These are phyloP conservation scores for Dicerorhinus sumatrensis DNA, from an alignment of 2,113 vertebrate genomes.

Conservation along the genomic window DNA sequence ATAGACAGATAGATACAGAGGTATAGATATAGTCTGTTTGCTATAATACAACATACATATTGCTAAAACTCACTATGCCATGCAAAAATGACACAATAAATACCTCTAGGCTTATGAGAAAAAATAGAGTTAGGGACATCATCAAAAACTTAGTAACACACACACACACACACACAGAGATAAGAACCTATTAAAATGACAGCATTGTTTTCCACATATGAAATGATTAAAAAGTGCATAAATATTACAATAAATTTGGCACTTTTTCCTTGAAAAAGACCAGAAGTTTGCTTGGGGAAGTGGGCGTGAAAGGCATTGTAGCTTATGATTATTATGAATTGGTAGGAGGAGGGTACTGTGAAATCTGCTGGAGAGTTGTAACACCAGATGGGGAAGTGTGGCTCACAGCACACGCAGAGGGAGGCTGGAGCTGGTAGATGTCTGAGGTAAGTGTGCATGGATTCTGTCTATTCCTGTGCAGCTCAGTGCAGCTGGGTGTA, in stretches of 20 bases:
- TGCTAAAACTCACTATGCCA: neutral
- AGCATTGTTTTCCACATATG: neutral
- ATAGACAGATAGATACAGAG: neutral
- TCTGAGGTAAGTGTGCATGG: neutral
- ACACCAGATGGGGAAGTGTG: neutral
- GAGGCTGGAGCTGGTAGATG: no score
- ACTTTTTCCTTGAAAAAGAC: neutral
- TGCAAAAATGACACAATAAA: neutral
- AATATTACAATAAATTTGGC: neutral
- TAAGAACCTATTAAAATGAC: neutral
- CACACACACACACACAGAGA: neutral
- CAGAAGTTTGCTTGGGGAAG: neutral
- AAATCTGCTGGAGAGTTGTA: neutral
- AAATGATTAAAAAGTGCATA: neutral
- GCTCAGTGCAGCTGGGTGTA: neutral
- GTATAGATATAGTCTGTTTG: neutral
- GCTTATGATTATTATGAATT: neutral
- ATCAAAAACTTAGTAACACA: neutral
- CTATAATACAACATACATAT: neutral
- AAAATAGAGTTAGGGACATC: neutral
- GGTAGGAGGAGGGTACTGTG: neutral
- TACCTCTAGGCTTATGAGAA: neutral
- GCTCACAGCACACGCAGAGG: neutral
- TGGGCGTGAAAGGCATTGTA: neutral
- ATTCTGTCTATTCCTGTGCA: neutral